These are phyloP conservation scores for Cirrhinus molitorella DNA, from an alignment of 2,797 vertebrate species.

Conservation along the genomic window DNA sequence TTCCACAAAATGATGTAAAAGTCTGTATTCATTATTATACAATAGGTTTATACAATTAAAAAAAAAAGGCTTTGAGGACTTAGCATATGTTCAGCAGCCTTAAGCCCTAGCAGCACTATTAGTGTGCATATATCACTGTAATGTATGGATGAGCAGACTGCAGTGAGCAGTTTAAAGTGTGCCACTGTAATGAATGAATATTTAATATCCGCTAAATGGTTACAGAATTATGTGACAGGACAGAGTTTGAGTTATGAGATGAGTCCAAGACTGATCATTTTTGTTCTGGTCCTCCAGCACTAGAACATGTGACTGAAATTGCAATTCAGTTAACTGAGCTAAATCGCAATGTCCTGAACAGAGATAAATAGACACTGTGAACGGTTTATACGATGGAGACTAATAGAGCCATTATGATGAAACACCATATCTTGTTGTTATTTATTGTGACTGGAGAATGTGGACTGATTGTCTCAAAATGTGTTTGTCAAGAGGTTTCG, in stretches of 20 bases:
- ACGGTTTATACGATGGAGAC: conserved; percentile 18
- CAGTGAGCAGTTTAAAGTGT: conserved; percentile 34
- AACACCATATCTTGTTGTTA: conserved; percentile 16
- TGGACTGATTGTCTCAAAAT: conserved; percentile 19
- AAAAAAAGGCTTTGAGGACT: conserved; percentile 17
- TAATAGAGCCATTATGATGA: conserved; percentile 44
- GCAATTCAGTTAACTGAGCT: conserved; percentile 22
- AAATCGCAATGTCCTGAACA: conserved; percentile 6
- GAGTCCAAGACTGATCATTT: conserved; percentile 37
- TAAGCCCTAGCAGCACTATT: conserved; percentile 18
- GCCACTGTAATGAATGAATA: conserved; percentile 41
- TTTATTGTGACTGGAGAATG: conserved; percentile 20
- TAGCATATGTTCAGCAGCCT: conserved; percentile 18
- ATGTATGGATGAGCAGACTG: conserved; percentile 28
- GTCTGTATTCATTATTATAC: background rate
- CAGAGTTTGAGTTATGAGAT: conserved; percentile 41
- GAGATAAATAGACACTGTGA: background rate
- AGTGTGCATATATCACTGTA: conserved; percentile 17
- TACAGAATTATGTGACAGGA: conserved; percentile 35
- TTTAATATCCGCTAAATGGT: conserved; percentile 35
- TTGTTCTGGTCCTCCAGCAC: conserved; percentile 33
- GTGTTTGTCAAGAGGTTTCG: conserved; percentile 15
- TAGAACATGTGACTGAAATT: conserved; percentile 28
- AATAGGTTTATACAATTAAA: background rate
- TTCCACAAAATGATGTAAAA: conserved; percentile 22